Evolutionary conservation across 2,113 vertebrate genomes (phyloP).

Genomic region (Menidia beryllina): DNA sequence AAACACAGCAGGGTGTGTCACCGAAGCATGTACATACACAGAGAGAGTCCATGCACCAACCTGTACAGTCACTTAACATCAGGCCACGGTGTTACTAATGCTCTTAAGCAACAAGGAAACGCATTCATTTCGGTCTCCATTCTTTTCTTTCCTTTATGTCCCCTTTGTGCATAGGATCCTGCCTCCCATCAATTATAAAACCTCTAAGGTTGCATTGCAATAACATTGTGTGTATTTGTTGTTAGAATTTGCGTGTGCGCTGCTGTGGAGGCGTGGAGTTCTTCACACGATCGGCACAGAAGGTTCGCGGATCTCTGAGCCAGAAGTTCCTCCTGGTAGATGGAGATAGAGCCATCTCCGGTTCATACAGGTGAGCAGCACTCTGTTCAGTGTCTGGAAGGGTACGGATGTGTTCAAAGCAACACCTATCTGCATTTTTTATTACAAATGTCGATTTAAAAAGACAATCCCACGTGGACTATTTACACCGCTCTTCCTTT

Average conservation of each 20-base stretch:
- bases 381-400: neutral
- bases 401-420: neutral
- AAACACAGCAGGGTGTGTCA: constrained; percentile 74
- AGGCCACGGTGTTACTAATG: neutral
- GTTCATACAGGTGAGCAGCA: constrained; percentile 92
- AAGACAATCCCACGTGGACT: neutral
- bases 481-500: neutral
- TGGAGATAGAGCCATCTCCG: constrained; percentile 91
- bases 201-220: neutral
- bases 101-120: constrained; percentile 31
- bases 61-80: constrained; percentile 44
- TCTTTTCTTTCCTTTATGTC: constrained; percentile 18
- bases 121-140: neutral
- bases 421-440: neutral
- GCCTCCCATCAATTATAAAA: neutral
- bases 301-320: constrained; percentile 87
- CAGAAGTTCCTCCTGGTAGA: constrained; percentile 97
- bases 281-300: constrained; percentile 89
- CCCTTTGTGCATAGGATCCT: constrained; percentile 38
- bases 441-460: neutral
- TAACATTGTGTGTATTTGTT: constrained; percentile 22
- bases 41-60: constrained; percentile 45
- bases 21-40: constrained; percentile 35
- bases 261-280: constrained; percentile 90
- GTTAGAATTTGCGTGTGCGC: constrained; percentile 91